Evolutionary conservation across 1,140 invertebrate genomes (phyloP).

Genomic region (Choristoneura fumiferana): DNA sequence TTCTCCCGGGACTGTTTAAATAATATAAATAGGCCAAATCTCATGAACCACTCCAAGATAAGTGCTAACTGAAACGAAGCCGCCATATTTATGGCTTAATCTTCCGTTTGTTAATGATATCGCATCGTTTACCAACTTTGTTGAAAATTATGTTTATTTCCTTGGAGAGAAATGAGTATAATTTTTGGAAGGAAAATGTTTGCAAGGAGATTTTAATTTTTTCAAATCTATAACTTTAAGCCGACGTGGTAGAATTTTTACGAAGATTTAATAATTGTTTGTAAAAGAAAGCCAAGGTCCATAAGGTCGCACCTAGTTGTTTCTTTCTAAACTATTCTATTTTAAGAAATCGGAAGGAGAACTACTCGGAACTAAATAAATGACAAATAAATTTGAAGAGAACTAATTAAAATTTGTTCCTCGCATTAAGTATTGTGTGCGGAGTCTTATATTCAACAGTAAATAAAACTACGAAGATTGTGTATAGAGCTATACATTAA

Average conservation of each 20-base stretch:
- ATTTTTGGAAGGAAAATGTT: constrained; percentile 8
- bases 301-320: neutral
- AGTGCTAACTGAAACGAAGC: constrained; percentile 22
- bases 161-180: constrained; percentile 24
- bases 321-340: no score
- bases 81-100: constrained; percentile 34
- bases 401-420: no score
- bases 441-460: no score
- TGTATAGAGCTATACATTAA: no score
- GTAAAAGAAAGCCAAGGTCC: neutral
- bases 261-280: no score
- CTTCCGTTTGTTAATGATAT: constrained; percentile 46
- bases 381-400: no score
- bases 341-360: no score
- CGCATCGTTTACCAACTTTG: constrained; percentile 41
- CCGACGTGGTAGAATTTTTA: neutral
- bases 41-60: constrained; percentile 8
- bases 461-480: no score
- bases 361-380: no score
- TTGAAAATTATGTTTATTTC: constrained; percentile 49
- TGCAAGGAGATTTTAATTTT: constrained; percentile 6
- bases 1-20: constrained; percentile 9
- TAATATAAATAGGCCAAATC: constrained; percentile 14
- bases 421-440: no score
- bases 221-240: constrained; percentile 2